These are phyloP conservation scores for Gambusia yucatana DNA, from an alignment of 2,797 vertebrate species.

Conservation along the genomic window DNA sequence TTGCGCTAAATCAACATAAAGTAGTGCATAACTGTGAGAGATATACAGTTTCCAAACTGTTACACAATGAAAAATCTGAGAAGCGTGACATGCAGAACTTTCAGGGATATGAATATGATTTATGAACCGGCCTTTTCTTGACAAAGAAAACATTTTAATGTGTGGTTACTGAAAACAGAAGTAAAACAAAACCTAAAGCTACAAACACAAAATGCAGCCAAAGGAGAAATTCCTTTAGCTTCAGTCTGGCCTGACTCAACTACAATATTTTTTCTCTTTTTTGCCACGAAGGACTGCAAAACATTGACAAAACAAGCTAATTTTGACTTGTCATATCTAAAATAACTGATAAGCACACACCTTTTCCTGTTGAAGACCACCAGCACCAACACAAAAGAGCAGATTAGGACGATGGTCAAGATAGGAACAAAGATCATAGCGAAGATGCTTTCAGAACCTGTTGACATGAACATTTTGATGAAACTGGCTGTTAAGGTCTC, in stretches of 20 bases:
- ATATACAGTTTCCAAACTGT: background rate
- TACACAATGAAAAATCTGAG: background rate
- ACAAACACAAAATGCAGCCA: background rate
- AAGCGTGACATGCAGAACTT: background rate
- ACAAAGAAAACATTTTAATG: background rate
- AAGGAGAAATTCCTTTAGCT: background rate
- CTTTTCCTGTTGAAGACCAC: slow-evolving; percentile 90
- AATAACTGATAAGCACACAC: slow-evolving; percentile 64
- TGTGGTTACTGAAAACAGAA: background rate
- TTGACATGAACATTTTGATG: slow-evolving; percentile 57
- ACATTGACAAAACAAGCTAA: background rate
- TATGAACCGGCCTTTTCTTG: background rate
- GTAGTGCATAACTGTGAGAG: background rate
- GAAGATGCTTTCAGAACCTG: slow-evolving; percentile 86
- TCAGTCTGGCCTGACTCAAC: too few relatives aligned
- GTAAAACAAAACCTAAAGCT: background rate
- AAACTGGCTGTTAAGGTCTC: background rate
- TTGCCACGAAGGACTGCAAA: background rate
- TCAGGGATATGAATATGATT: background rate
- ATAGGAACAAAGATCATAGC: slow-evolving; percentile 88
- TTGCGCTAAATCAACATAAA: background rate
- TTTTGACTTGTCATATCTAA: background rate
- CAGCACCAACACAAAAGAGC: slow-evolving; percentile 76
- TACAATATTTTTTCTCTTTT: background rate
- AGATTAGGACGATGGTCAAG: slow-evolving; percentile 78